Evolutionary conservation across 53 echinoderm and acorn worm species (phyloP).

Genomic region (Apostichopus leukothele): DNA sequence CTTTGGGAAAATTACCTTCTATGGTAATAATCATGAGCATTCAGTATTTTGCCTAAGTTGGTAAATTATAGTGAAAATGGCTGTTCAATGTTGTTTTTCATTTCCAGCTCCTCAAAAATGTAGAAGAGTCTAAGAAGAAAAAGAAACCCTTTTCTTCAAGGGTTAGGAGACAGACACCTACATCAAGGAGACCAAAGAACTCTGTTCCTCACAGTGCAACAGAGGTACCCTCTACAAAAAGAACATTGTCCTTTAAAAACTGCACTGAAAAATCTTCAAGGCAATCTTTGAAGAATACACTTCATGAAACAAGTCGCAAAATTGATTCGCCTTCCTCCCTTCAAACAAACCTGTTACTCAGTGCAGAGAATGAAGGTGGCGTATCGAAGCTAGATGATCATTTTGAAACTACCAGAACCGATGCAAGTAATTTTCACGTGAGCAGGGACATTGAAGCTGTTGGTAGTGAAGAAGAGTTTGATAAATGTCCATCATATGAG

Average conservation of each 20-base stretch:
- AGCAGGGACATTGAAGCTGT: background rate
- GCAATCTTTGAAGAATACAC: too few relatives aligned
- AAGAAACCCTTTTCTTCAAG: background rate
- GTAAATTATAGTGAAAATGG: too few relatives aligned
- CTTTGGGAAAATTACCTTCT: too few relatives aligned
- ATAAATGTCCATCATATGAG: background rate
- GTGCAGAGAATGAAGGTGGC: background rate
- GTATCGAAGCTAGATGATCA: background rate
- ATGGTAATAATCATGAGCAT: too few relatives aligned
- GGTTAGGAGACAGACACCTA: slow-evolving; percentile 8
- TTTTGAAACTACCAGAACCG: too few relatives aligned
- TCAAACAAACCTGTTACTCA: background rate
- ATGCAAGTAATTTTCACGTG: too few relatives aligned
- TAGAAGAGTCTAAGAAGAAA: slow-evolving; percentile 17
- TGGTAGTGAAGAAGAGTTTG: background rate
- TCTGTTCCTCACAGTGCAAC: background rate
- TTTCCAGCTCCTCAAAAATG: slow-evolving; percentile 27
- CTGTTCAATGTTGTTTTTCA: background rate
- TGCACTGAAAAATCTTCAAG: background rate
- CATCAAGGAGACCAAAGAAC: background rate
- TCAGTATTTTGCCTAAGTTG: too few relatives aligned
- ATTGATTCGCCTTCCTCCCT: background rate
- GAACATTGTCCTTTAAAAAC: background rate
- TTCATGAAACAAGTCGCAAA: too few relatives aligned
- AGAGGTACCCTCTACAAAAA: background rate